Percentiles rank a stretch among this genome's conserved stretches.
These are phyloP conservation scores for Pitta sordida DNA, from an alignment of 2,113 vertebrate genomes.

Conservation along the genomic window DNA sequence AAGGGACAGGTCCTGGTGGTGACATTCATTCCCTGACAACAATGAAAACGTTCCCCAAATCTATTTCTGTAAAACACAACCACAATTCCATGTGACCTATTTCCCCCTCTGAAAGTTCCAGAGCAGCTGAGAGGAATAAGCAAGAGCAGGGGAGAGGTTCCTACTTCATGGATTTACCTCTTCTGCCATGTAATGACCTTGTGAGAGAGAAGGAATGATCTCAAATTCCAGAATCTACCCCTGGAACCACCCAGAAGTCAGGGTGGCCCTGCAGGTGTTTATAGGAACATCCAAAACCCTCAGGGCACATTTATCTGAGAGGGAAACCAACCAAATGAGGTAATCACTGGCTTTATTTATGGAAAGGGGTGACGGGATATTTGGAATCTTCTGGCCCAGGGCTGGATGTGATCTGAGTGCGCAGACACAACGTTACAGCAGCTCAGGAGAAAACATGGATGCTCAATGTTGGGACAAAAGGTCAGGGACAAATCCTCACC, in stretches of 20 bases:
- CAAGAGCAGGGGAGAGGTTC: background rate
- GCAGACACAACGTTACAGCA: background rate
- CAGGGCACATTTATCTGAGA: background rate
- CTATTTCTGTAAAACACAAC: background rate
- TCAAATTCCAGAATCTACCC: background rate
- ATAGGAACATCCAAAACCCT: background rate
- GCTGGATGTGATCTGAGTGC: background rate
- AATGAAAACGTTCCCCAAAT: background rate
- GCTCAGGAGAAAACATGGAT: background rate
- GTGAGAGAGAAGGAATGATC: background rate
- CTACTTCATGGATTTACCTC: background rate
- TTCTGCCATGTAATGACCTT: background rate
- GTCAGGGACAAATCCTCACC: background rate
- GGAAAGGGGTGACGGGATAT: background rate
- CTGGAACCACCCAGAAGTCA: background rate
- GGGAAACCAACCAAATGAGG: background rate
- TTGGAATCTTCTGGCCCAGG: too few relatives aligned
- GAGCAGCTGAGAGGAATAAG: background rate
- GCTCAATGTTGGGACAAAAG: background rate
- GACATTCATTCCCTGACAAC: rapidly evolving
- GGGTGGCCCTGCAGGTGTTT: background rate
- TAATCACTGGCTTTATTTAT: background rate
- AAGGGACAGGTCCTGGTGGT: background rate
- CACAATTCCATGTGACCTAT: rapidly evolving
- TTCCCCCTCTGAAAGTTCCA: background rate